These are phyloP conservation scores for Triplophysa bombifrons DNA, from an alignment of 2,797 vertebrate genomes.

Conservation along the genomic window DNA sequence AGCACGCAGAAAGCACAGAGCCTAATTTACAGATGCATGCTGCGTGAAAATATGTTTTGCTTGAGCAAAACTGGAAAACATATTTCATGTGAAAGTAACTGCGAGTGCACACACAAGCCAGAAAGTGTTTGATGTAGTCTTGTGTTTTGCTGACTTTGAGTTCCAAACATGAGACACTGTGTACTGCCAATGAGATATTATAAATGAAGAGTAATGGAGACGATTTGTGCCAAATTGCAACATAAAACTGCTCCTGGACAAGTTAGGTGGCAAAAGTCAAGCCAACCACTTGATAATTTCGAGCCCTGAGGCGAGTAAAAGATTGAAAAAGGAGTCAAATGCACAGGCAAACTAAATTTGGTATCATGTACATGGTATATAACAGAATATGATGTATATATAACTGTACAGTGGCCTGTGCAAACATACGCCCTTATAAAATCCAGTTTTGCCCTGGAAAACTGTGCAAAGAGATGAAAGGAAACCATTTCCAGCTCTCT, in stretches of 20 bases:
- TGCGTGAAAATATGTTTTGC: constrained; percentile 27
- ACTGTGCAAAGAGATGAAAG: constrained; percentile 72
- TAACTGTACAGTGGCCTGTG: background rate
- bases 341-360: background rate
- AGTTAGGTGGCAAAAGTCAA: background rate
- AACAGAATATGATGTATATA: background rate
- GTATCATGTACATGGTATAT: constrained; percentile 3
- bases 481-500: constrained; percentile 9
- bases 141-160: background rate
- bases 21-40: constrained; percentile 12
- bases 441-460: constrained; percentile 73
- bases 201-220: constrained; percentile 19
- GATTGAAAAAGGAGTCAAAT: background rate
- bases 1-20: constrained; percentile 11
- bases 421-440: constrained; percentile 48
- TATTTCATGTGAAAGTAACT: constrained; percentile 15
- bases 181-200: background rate
- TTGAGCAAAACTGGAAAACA: constrained; percentile 13
- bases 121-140: constrained; percentile 4
- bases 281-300: background rate
- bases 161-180: background rate
- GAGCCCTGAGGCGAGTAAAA: background rate
- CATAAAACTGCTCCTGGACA: constrained; percentile 3
- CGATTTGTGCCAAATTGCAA: constrained; percentile 1
- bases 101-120: background rate